Evolutionary conservation across 2,888 invertebrate genomes (phyloP).

Genomic region (Ormyrus nitidulus): DNA sequence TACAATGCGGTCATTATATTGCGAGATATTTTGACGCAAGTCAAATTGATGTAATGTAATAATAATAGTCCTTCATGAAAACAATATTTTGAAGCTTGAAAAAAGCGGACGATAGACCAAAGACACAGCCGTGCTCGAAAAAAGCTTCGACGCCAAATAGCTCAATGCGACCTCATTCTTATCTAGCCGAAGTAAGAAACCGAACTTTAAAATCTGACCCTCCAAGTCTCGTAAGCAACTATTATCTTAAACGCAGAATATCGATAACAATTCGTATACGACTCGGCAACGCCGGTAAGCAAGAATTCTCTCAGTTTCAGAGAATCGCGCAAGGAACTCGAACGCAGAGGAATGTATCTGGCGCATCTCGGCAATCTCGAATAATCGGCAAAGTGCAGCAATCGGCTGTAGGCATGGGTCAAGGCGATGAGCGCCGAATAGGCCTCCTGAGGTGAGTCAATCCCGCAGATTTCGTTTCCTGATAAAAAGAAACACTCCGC

Average conservation of each 20-base stretch:
- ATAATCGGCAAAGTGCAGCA: background rate
- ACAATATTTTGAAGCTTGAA: slow-evolving; percentile 31
- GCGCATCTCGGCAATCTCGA: slow-evolving; percentile 20
- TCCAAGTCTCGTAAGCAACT: slow-evolving; percentile 8
- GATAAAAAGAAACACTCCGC: too few relatives aligned
- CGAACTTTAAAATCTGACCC: background rate
- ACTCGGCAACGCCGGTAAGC: too few relatives aligned
- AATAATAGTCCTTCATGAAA: slow-evolving; percentile 4
- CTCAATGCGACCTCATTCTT: slow-evolving; percentile 11
- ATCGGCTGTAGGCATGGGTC: slow-evolving; percentile 7
- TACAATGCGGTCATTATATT: background rate
- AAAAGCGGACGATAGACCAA: slow-evolving; percentile 11
- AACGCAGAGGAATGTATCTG: slow-evolving; percentile 2
- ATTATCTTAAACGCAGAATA: too few relatives aligned
- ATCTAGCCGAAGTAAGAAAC: background rate
- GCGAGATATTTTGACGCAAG: slow-evolving; percentile 2
- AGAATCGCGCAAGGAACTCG: background rate
- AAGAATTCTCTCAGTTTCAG: background rate
- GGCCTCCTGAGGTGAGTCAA: background rate
- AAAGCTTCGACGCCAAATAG: background rate
- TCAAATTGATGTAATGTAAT: slow-evolving; percentile 6
- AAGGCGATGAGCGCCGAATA: slow-evolving; percentile 22
- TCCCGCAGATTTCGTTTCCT: too few relatives aligned
- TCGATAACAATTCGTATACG: too few relatives aligned
- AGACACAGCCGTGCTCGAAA: slow-evolving; percentile 10